phyloP scores from a whole-genome alignment of 2,797 vertebrate species.

The Lacerta bilineata region DNA sequence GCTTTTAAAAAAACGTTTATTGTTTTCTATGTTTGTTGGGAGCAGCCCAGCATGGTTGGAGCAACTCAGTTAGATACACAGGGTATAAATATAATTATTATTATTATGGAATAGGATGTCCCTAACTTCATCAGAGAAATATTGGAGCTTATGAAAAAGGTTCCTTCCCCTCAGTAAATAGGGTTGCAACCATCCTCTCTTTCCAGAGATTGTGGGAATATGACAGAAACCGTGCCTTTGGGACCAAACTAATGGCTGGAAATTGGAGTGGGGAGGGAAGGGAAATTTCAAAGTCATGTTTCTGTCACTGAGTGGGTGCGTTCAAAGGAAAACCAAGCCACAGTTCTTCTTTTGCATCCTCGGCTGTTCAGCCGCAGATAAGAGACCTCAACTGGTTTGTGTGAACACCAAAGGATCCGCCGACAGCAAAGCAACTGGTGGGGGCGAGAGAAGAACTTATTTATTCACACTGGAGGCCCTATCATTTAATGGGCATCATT shows the following conservation, averaged over 20 bases:
- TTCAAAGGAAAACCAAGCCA: slow-evolving; percentile 52
- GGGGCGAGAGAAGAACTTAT: background rate
- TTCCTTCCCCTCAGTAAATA: too few relatives aligned
- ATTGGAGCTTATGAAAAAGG: too few relatives aligned
- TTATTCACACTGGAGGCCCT: slow-evolving; percentile 28
- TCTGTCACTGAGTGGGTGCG: background rate
- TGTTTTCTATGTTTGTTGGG: too few relatives aligned
- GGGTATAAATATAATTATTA: too few relatives aligned
- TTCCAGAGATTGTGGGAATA: background rate
- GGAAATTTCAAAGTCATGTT: slow-evolving; percentile 54
- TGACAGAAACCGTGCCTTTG: background rate
- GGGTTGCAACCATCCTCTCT: background rate
- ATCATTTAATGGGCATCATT: slow-evolving; percentile 66
- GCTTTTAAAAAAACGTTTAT: too few relatives aligned
- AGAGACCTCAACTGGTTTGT: slow-evolving; percentile 67
- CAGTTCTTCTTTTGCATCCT: slow-evolving; percentile 59
- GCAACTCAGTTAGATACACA: too few relatives aligned
- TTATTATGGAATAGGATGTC: too few relatives aligned
- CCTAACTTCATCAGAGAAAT: too few relatives aligned
- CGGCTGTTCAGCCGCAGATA: slow-evolving; percentile 68
- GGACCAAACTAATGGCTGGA: background rate
- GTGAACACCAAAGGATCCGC: slow-evolving; percentile 65
- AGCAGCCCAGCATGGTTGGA: too few relatives aligned
- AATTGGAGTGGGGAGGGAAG: slow-evolving; percentile 41
- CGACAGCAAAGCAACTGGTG: slow-evolving; percentile 59